Conservation (phyloP, 2,113 vertebrate species). For the Cairina moschata region DNA sequence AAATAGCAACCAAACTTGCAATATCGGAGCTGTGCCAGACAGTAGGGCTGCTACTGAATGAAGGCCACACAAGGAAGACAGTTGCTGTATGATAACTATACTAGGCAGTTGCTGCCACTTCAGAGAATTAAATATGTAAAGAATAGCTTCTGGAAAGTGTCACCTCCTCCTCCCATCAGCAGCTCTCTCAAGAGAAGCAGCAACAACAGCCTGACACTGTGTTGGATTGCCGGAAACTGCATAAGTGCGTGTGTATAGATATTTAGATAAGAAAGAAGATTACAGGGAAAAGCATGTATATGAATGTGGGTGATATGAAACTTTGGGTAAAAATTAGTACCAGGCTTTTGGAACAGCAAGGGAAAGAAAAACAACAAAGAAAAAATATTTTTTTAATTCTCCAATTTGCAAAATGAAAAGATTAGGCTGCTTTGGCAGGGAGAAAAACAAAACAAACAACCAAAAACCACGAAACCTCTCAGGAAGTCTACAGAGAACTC, state of each 20-base stretch:
- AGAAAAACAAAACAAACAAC: not conserved
- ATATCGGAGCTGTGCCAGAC: fast-evolving
- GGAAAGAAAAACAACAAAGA: not conserved
- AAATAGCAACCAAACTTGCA: not conserved
- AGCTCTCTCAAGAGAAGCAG: not conserved
- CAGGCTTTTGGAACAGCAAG: not conserved
- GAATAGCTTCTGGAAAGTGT: not conserved
- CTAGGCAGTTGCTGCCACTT: not conserved
- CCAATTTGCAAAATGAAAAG: not conserved
- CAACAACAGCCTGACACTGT: not conserved
- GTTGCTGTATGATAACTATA: not conserved
- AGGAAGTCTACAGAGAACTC: not conserved
- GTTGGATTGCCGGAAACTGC: not conserved
- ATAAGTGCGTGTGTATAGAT: not conserved
- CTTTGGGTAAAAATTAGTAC: not conserved
- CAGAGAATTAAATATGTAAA: not conserved
- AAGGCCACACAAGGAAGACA: not conserved
- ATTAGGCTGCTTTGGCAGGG: fast-evolving
- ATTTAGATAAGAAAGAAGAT: not conserved
- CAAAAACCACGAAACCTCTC: not conserved
- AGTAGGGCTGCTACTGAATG: not conserved
- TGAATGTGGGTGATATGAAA: not conserved
- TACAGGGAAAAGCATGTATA: not conserved
- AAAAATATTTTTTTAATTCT: not conserved
- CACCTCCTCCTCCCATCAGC: not conserved